phyloP scores from a whole-genome alignment of 1,140 invertebrate species.

The Cotesia vestalis region DNA sequence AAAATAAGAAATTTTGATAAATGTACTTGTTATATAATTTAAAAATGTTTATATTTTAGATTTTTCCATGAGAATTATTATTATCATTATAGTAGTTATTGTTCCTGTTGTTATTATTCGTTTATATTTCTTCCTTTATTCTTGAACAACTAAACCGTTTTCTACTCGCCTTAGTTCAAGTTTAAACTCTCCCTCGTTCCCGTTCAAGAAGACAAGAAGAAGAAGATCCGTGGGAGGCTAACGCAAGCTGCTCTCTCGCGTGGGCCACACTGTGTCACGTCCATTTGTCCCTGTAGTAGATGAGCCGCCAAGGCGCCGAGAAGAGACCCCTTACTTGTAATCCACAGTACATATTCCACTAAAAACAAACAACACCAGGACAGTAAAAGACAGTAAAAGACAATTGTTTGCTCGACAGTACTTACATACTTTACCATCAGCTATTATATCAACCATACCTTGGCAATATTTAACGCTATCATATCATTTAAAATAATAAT shows the following conservation, averaged over 20 bases:
- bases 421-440: constrained; percentile 6
- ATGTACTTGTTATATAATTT: too few relatives aligned
- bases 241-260: constrained; percentile 37
- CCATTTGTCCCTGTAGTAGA: constrained; percentile 47
- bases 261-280: constrained; percentile 46
- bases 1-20: too few relatives aligned
- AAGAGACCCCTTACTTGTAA: not conserved
- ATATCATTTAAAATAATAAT: not conserved
- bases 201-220: constrained; percentile 22
- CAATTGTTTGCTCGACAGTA: constrained; percentile 14
- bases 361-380: not conserved
- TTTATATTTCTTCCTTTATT: not conserved
- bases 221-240: constrained; percentile 48
- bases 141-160: not conserved
- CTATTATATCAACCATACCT: not conserved
- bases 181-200: constrained; percentile 17
- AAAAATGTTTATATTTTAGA: too few relatives aligned
- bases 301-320: not conserved
- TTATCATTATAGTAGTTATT: not conserved
- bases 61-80: too few relatives aligned
- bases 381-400: not conserved
- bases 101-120: not conserved
- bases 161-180: not conserved
- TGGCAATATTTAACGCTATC: not conserved
- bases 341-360: not conserved